Conservation (phyloP, 2,888 invertebrate species). For the Incurvaria masculella region DNA sequence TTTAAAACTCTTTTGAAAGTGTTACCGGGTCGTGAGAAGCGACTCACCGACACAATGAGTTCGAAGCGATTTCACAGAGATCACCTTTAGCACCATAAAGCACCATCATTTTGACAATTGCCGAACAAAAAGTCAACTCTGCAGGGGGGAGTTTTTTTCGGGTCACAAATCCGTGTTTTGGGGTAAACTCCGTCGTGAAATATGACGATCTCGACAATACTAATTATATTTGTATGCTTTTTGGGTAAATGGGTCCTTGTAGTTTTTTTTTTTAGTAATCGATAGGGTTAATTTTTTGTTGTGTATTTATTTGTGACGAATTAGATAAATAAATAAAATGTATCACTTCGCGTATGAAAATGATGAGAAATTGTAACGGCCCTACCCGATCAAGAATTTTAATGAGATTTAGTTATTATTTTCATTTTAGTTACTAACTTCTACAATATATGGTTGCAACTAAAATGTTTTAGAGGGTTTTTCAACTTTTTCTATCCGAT, state of each 20-base stretch:
- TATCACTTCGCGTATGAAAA: background rate
- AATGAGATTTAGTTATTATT: too few relatives aligned
- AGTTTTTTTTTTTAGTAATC: constrained; percentile 21
- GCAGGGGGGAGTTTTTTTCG: constrained; percentile 30
- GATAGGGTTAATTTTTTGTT: constrained; percentile 24
- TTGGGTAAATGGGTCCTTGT: constrained; percentile 17
- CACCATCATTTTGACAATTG: constrained; percentile 37
- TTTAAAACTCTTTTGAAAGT: too few relatives aligned
- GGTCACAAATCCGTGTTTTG: constrained; percentile 51
- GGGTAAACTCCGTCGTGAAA: constrained; percentile 38
- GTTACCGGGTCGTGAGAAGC: too few relatives aligned
- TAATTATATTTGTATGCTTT: constrained; percentile 52
- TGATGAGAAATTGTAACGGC: background rate
- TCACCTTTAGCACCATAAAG: constrained; percentile 41
- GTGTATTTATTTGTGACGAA: background rate
- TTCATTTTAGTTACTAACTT: too few relatives aligned
- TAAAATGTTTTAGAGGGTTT: too few relatives aligned
- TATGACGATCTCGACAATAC: constrained; percentile 33
- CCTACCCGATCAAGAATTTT: too few relatives aligned
- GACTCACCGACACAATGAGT: background rate
- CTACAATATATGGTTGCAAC: too few relatives aligned
- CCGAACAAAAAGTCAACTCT: constrained; percentile 30
- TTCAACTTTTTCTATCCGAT: too few relatives aligned
- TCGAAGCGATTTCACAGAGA: constrained; percentile 32
- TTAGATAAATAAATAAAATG: background rate